Percentiles rank a stretch among this genome's conserved stretches.
phyloP scores from a whole-genome alignment of 2,888 invertebrate species.

The Listrodromus nycthemerus region DNA sequence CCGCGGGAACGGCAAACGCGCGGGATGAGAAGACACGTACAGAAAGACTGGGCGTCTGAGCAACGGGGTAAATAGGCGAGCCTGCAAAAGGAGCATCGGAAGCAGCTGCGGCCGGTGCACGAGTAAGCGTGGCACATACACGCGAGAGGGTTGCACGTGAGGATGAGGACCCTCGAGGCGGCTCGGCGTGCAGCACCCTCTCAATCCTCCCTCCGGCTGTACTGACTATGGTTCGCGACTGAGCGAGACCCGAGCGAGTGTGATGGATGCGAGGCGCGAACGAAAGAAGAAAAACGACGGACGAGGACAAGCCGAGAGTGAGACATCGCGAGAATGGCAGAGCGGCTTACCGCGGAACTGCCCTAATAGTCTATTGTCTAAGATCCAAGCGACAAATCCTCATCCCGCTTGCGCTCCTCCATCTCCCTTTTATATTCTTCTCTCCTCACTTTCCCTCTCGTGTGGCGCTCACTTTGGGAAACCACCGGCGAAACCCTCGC shows the following conservation, averaged over 20 bases:
- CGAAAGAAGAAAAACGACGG: slow-evolving; percentile 53
- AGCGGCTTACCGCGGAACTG: slow-evolving; percentile 81
- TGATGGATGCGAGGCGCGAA: slow-evolving; percentile 30
- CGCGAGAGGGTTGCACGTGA: slow-evolving; percentile 58
- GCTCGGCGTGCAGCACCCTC: slow-evolving; percentile 59
- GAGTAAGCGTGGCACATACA: slow-evolving; percentile 48
- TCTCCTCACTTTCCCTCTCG: slow-evolving; percentile 37
- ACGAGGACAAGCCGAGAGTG: slow-evolving; percentile 53
- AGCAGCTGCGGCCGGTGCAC: slow-evolving; percentile 19
- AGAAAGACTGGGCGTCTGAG: slow-evolving; percentile 48
- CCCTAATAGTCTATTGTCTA: slow-evolving; percentile 83
- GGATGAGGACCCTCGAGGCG: slow-evolving; percentile 65
- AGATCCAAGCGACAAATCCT: slow-evolving; percentile 77
- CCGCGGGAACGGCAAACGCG: slow-evolving; percentile 16
- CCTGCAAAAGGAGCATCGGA: slow-evolving; percentile 43
- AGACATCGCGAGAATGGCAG: slow-evolving; percentile 70
- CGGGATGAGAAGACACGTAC: slow-evolving; percentile 28
- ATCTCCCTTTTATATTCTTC: slow-evolving; percentile 50
- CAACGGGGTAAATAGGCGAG: slow-evolving; percentile 64
- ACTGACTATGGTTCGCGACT: slow-evolving; percentile 22
- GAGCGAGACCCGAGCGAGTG: slow-evolving; percentile 21
- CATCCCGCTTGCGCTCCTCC: slow-evolving; percentile 65
- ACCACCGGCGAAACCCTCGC: slow-evolving; percentile 42
- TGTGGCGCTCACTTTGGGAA: slow-evolving; percentile 21
- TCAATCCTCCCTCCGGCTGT: slow-evolving; percentile 52